phyloP scores from a whole-genome alignment of 2,797 vertebrate genomes.

The Microchirus variegatus region DNA sequence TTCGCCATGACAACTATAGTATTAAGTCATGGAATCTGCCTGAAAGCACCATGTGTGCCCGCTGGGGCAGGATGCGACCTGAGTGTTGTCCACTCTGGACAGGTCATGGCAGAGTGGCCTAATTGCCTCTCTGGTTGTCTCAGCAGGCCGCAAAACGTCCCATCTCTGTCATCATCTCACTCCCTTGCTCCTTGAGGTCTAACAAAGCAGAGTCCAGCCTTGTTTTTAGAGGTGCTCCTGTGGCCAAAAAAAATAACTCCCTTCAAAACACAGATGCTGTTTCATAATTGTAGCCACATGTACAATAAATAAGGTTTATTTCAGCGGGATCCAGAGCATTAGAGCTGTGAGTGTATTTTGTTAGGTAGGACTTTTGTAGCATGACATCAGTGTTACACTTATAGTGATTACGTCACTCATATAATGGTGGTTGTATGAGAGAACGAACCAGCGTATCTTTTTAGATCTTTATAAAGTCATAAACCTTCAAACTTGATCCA shows the following conservation, averaged over 20 bases:
- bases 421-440: conserved; percentile 37
- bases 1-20: conserved; percentile 29
- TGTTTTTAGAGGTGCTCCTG: conserved; percentile 21
- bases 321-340: neutral
- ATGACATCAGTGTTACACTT: conserved; percentile 71
- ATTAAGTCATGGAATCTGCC: conserved; percentile 54
- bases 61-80: conserved; percentile 30
- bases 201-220: conserved; percentile 32
- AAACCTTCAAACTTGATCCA: conserved; percentile 3
- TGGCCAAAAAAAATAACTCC: conserved; percentile 27
- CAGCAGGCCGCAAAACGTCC: conserved; percentile 64
- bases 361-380: conserved; percentile 26
- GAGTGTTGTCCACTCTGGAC: conserved; percentile 61
- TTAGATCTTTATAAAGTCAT: neutral
- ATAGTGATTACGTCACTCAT: conserved; percentile 67
- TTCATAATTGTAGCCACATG: conserved; percentile 13
- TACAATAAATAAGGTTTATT: conserved; percentile 17
- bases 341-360: conserved; percentile 7
- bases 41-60: conserved; percentile 46
- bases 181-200: conserved; percentile 43
- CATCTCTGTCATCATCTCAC: conserved; percentile 61
- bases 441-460: conserved; percentile 20
- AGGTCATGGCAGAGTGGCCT: conserved; percentile 71
- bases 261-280: conserved; percentile 18
- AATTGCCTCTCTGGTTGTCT: conserved; percentile 79